Conservation (phyloP, 2,113 vertebrate genomes). For the Lagopus muta region DNA sequence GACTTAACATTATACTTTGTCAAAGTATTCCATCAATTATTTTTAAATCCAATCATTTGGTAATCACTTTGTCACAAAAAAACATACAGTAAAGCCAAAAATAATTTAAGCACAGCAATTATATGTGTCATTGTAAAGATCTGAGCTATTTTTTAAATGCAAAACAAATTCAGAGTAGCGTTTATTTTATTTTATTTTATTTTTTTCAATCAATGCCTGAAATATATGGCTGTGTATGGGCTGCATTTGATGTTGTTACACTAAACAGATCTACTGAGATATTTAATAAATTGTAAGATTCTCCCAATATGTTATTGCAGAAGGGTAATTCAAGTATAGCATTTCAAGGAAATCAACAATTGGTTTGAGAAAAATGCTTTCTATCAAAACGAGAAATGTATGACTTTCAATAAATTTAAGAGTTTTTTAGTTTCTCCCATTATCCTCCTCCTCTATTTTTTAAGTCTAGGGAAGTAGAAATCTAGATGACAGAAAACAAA, state of each 20-base stretch:
- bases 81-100: not conserved
- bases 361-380: constrained; percentile 17
- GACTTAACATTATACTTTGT: not conserved
- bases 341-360: constrained; percentile 45
- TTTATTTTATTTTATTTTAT: not conserved
- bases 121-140: not conserved
- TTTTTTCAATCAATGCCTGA: not conserved
- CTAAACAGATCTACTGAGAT: not conserved
- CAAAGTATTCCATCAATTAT: not conserved
- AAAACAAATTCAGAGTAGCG: constrained; percentile 3
- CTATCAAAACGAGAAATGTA: constrained; percentile 21
- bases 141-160: not conserved
- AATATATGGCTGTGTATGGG: not conserved
- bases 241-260: not conserved
- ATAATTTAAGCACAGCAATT: not conserved
- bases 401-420: not conserved
- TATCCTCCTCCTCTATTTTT: not conserved
- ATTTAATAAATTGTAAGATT: constrained; percentile 4
- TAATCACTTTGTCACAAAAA: not conserved
- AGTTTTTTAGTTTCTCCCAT: constrained; percentile 1
- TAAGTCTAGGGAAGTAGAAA: not conserved
- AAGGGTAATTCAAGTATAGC: constrained; percentile 12
- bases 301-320: not conserved
- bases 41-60: not conserved
- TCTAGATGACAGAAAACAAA: not conserved